A percentile compares a stretch with the other conserved stretches of the same genome.
Evolutionary conservation across 2,113 vertebrate species (phyloP).

Genomic region (Sceloporus undulatus): DNA sequence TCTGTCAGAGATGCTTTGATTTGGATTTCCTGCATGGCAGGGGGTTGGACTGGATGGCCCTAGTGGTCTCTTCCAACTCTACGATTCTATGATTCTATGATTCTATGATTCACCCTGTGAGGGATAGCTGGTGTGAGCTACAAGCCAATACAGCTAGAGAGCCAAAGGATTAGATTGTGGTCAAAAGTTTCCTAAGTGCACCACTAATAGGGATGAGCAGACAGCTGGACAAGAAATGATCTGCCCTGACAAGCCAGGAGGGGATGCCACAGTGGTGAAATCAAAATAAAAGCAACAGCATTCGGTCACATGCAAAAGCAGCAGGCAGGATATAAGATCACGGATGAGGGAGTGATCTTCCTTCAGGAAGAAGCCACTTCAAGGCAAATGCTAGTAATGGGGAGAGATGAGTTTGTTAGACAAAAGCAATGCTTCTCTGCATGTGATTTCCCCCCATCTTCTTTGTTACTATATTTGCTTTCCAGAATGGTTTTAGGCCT

Average conservation of each 20-base stretch:
- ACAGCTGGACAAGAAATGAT: background rate
- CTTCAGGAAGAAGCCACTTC: background rate
- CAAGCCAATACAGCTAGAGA: background rate
- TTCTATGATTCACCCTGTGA: background rate
- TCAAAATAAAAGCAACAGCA: background rate
- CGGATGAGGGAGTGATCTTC: too few species aligned
- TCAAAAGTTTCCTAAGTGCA: background rate
- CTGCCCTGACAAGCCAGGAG: background rate
- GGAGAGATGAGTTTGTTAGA: background rate
- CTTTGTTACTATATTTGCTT: background rate
- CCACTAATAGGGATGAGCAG: background rate
- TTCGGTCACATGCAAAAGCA: background rate
- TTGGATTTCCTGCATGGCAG: too few species aligned
- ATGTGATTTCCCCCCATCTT: background rate
- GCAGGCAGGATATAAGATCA: background rate
- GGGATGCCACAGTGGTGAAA: background rate
- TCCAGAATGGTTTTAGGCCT: constrained; percentile 20
- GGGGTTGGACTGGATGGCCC: too few species aligned
- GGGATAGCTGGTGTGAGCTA: background rate
- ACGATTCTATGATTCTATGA: too few species aligned
- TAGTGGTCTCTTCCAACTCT: too few species aligned
- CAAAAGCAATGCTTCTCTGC: background rate
- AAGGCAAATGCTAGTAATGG: background rate
- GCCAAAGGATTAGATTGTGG: background rate
- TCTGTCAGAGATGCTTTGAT: too few species aligned